Conservation (phyloP, 2,888 invertebrate genomes). For the Drosophila maculinotata region DNA sequence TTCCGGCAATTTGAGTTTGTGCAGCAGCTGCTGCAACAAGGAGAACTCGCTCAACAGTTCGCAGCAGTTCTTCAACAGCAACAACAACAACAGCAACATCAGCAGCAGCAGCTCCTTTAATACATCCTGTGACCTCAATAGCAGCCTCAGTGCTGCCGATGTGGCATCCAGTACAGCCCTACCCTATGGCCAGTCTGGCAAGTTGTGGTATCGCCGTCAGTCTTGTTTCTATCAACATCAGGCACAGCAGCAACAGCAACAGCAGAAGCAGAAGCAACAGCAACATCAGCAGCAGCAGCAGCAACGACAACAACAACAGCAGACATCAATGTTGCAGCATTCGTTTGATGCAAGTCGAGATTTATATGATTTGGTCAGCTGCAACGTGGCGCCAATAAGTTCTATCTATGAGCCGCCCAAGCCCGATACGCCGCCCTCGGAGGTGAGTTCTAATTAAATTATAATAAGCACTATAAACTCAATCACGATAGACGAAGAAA, state of each 20-base stretch:
- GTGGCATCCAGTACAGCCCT: slow-evolving; percentile 52
- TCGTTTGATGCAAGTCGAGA: slow-evolving; percentile 30
- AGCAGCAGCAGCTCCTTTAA: slow-evolving; percentile 65
- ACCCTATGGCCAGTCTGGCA: slow-evolving; percentile 42
- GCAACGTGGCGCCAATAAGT: slow-evolving; percentile 65
- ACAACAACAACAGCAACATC: slow-evolving; percentile 49
- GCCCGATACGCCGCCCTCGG: slow-evolving; percentile 81
- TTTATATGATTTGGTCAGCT: slow-evolving; percentile 72
- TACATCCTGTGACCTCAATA: slow-evolving; percentile 74
- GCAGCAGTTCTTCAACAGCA: slow-evolving; percentile 62
- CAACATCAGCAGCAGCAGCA: slow-evolving; percentile 49
- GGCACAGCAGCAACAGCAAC: slow-evolving; percentile 39
- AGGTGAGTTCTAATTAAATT: slow-evolving; percentile 58
- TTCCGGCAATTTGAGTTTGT: slow-evolving; percentile 48
- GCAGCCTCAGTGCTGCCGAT: slow-evolving; percentile 61
- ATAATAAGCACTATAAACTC: background rate
- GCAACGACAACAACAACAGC: slow-evolving; percentile 17
- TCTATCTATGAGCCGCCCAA: slow-evolving; percentile 82
- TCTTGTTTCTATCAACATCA: slow-evolving; percentile 55
- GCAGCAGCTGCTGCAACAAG: slow-evolving; percentile 72
- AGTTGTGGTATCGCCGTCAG: slow-evolving; percentile 82
- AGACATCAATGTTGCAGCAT: slow-evolving; percentile 11
- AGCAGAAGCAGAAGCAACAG: slow-evolving; percentile 20
- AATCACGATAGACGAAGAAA: no score
- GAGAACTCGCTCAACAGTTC: slow-evolving; percentile 81